phyloP scores from a whole-genome alignment of 2,113 vertebrate genomes.

The Microcebus murinus region DNA sequence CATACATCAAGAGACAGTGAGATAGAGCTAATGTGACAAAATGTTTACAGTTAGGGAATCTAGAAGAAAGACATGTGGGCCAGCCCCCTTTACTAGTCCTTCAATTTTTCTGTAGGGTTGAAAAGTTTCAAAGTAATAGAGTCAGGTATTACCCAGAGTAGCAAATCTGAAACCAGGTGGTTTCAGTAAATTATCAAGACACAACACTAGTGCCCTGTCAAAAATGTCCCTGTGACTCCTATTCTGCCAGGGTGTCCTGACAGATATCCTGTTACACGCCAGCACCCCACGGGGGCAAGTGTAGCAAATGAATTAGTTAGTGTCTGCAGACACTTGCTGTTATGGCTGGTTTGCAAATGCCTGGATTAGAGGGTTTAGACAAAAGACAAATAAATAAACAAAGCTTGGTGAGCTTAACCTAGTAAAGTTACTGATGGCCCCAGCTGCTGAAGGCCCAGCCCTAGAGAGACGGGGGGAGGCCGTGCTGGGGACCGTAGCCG shows the following conservation, averaged over 20 bases:
- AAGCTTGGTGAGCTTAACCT: neutral
- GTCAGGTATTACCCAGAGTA: neutral
- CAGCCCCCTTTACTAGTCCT: neutral
- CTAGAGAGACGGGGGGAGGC: neutral
- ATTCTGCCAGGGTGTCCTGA: neutral
- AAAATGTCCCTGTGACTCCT: neutral
- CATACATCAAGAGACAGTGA: neutral
- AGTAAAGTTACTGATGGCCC: slow-evolving; percentile 43
- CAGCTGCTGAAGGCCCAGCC: slow-evolving; percentile 46
- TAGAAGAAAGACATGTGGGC: neutral
- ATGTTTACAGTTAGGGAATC: neutral
- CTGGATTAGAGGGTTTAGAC: slow-evolving; percentile 67
- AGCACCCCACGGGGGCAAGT: neutral
- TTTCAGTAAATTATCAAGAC: slow-evolving; percentile 65
- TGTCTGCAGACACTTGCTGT: slow-evolving; percentile 69
- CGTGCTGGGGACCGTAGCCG: neutral
- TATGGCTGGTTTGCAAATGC: slow-evolving; percentile 72
- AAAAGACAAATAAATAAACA: slow-evolving; percentile 23
- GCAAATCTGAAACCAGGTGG: slow-evolving; percentile 50
- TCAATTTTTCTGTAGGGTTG: neutral
- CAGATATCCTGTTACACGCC: slow-evolving; percentile 35
- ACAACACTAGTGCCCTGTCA: slow-evolving; percentile 24
- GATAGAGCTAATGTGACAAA: neutral
- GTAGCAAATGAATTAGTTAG: slow-evolving; percentile 66
- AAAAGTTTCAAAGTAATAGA: neutral